These are phyloP conservation scores for Epinephelus awoara DNA, from an alignment of 2,797 vertebrate genomes.

Conservation along the genomic window DNA sequence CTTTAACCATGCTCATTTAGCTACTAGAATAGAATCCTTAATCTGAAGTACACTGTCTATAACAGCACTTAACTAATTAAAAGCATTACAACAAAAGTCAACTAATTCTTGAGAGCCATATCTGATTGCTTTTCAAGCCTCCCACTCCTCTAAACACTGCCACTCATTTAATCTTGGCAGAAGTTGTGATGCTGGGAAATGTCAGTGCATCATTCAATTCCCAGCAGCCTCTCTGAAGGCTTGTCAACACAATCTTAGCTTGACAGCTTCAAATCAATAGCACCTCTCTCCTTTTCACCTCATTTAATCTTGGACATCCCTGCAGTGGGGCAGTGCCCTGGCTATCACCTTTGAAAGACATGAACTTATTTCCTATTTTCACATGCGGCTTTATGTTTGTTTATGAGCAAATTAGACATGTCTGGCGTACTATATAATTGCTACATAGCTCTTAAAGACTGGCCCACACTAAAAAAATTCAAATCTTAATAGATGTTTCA, in stretches of 20 bases:
- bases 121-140: constrained; percentile 43
- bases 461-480: too few species aligned
- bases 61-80: constrained; percentile 21
- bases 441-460: neutral
- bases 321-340: neutral
- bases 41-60: constrained; percentile 1
- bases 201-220: constrained; percentile 48
- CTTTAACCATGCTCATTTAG: neutral
- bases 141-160: constrained; percentile 28
- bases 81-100: constrained; percentile 20
- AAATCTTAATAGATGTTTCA: too few species aligned
- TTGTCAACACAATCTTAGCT: constrained; percentile 56
- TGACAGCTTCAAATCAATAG: constrained; percentile 61
- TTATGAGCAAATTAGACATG: neutral
- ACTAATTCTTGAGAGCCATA: constrained; percentile 24
- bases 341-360: constrained; percentile 36
- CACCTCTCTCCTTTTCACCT: constrained; percentile 34
- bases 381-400: neutral
- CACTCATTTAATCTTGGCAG: constrained; percentile 50
- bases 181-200: constrained; percentile 48
- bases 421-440: neutral
- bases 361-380: constrained; percentile 11
- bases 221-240: constrained; percentile 46
- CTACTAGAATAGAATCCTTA: neutral
- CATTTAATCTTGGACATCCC: constrained; percentile 28